Base-by-base conservation (phyloP, 2,113 vertebrate species). In the Rattus norvegicus region DNA sequence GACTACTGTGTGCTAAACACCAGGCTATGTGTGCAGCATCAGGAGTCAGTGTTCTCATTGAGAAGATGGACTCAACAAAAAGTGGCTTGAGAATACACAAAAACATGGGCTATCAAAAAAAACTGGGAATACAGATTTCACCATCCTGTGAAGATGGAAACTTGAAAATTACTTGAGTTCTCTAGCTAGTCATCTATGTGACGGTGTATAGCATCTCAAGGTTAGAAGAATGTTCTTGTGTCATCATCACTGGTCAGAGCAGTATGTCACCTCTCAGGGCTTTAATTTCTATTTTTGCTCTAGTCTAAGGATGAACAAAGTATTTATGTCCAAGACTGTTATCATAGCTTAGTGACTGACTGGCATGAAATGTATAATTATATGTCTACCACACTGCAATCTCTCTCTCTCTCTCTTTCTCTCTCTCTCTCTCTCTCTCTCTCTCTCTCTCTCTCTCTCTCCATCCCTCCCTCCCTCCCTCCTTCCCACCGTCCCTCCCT, bases 71-170 rank as follows among this genome's bases (percentile, higher is more conserved):
- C 2, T 22, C 30, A 52, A 39, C 59, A 86, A 47, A 20, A 80
- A 77, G 7, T 95, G n/a, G 8, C 24, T 72, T 72, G 61, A 5
- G 43, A 67, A 84, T 36, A 30, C 0, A 33, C 36, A 69, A 52
- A 22, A 20, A 49, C 2, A 7, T 56, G 52, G 17, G 12, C 30
- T 69, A 3, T 56, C 43, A 39, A 91, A 95, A 76, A 11, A 72
- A 19, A 70, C 5, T 19, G 39, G 1, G 12, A 33, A 54, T 43
- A 33, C 22, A 67, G 4, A 7, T 28, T 59, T 52, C 26, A 26
- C 22, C 26, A n/a, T 79, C 36, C n/a, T n/a, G n/a, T 91, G 67
- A 73, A 59, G 28, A 91, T 36, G 30, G 36, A 96, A 95, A 86
- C 2, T 22, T 81, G 39, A 88, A 96, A 88, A 24, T 47, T n/a